Conservation (phyloP, 2,113 vertebrate species). For the Piprites chloris region DNA sequence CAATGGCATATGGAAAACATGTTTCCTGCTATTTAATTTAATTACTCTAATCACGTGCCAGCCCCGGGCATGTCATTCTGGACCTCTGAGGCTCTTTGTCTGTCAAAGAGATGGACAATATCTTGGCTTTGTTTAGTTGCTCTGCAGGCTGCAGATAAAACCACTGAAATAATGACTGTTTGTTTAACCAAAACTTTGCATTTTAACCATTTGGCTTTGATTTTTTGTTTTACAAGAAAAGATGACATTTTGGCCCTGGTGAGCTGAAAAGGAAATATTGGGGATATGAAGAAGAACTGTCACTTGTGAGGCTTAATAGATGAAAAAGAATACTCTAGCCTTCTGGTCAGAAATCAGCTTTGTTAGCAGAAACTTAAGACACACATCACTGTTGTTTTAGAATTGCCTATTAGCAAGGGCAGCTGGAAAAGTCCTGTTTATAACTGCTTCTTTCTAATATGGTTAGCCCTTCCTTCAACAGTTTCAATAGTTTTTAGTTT, state of each 20-base stretch:
- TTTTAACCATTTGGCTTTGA: conserved; percentile 80
- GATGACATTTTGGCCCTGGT: conserved; percentile 73
- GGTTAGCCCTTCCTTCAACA: not conserved
- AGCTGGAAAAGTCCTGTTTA: conserved; percentile 33
- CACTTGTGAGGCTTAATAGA: conserved; percentile 53
- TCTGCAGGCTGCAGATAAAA: conserved; percentile 73
- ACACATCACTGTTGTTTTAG: conserved; percentile 49
- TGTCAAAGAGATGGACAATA: conserved; percentile 84
- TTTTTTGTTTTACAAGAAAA: conserved; percentile 69
- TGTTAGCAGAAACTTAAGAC: conserved; percentile 60
- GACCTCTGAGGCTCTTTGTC: conserved; percentile 83
- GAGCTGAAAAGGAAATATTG: conserved; percentile 66
- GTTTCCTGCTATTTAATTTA: conserved; percentile 92
- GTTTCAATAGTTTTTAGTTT: not conserved
- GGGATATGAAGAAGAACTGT: conserved; percentile 59
- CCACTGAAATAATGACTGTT: conserved; percentile 73
- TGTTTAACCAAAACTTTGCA: conserved; percentile 77
- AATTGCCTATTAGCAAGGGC: conserved; percentile 37
- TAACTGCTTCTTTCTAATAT: conserved; percentile 7
- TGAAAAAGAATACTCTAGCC: conserved; percentile 51
- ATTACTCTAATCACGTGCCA: conserved; percentile 86
- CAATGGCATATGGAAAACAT: conserved; percentile 83
- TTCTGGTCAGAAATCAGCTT: conserved; percentile 60
- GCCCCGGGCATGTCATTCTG: conserved; percentile 82
- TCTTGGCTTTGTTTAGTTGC: conserved; percentile 80